Base-by-base conservation (phyloP, 2,888 invertebrate species). In the Pandemis corylana region DNA sequence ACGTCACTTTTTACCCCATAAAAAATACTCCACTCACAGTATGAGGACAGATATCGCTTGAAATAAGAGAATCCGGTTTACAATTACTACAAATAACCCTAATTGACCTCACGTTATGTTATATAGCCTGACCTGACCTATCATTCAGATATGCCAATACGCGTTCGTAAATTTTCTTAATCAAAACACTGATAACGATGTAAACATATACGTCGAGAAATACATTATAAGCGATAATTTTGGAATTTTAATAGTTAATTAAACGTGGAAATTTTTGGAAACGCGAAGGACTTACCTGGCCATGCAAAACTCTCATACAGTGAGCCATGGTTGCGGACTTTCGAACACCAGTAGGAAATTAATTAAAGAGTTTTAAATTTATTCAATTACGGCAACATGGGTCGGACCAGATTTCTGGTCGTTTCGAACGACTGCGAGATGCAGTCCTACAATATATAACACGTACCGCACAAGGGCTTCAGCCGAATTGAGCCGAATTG, bases 261-360 rank as follows among this genome's bases (percentile, higher is more conserved):
- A 81, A 84, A 86, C 83, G 85, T 85, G 85, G 82, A 79, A 77
- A 78, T 83, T 84, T 56, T 80, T 76, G 79, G 72, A 75, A 79
- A 81, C 80, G 79, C 76, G 76, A 76, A 84, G 75, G 77, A 88
- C 89, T 94, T 95, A 96, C 97, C 95, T 96, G 96, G 95, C 96
- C 96, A 95, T 96, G 96, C 94, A 96, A 95, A 95, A 96, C 96
- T 95, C 96, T 95, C 88, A 95, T 95, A 95, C 96, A 96, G 95
- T 96, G 96, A 94, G 96, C 96, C 96, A 97, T 97, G 95, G 95
- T 95, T 87, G 89, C 91, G 78, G 93, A 94, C 93, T 86, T 86
- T 80, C 84, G 83, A 87, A 85, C 86, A 81, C 82, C 77, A 80
- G 85, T 80, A 10, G 82, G 81, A 80, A 81, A 84, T 79, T 79